Evolutionary conservation across 2,113 vertebrate species (phyloP).

Genomic region (Rhodinocichla rosea): DNA sequence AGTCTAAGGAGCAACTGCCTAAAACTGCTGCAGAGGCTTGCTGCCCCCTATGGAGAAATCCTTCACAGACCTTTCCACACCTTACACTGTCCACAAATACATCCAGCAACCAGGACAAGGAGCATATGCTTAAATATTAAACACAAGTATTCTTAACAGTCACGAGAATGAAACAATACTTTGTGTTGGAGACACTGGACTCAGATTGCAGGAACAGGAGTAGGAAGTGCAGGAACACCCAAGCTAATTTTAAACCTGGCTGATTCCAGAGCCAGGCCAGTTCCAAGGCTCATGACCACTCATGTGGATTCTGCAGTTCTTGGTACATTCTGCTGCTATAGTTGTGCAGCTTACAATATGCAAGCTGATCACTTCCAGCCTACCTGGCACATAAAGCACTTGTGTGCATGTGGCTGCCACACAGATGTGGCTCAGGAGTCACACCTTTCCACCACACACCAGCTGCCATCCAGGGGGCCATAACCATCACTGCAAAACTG

Average conservation of each 20-base stretch:
- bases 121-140: neutral
- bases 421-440: neutral
- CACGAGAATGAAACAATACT: neutral
- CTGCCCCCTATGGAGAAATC: conserved; percentile 48
- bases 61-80: neutral
- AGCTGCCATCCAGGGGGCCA: neutral
- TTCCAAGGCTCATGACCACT: neutral
- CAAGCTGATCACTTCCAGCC: neutral
- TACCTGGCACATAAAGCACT: neutral
- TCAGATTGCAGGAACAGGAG: neutral
- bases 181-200: neutral
- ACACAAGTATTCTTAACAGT: neutral
- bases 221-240: neutral
- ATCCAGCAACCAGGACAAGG: neutral
- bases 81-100: neutral
- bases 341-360: neutral
- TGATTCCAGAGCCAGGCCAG: neutral
- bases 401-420: neutral
- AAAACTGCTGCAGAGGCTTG: neutral
- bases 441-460: neutral
- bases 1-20: neutral
- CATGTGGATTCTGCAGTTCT: neutral
- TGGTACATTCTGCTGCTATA: neutral
- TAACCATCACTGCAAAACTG: neutral
- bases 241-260: neutral